phyloP scores from a whole-genome alignment of 2,797 vertebrate genomes.

The Florisuga fusca region DNA sequence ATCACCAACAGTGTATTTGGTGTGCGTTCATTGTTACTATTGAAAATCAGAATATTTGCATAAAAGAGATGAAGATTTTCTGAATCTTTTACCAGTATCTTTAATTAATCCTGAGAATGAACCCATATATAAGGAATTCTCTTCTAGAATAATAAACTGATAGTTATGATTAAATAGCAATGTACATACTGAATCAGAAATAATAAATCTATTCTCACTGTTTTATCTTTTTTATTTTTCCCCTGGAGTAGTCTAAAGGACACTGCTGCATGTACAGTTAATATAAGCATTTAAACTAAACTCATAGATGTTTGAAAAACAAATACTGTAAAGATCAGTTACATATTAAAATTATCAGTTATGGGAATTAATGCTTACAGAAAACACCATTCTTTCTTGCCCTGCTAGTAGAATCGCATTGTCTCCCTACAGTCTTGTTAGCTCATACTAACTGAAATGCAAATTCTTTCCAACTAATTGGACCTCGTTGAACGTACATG shows the following conservation, averaged over 20 bases:
- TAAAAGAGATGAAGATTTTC: background rate
- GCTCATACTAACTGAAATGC: conserved; percentile 82
- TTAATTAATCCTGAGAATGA: background rate
- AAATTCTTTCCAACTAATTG: conserved; percentile 83
- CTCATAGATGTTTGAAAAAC: conserved; percentile 73
- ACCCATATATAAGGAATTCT: background rate
- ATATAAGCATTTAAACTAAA: conserved; percentile 74
- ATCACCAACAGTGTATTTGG: background rate
- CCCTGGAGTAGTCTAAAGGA: conserved; percentile 36
- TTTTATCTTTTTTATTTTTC: background rate
- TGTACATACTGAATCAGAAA: background rate
- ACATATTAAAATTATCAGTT: conserved; percentile 77
- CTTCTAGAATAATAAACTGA: background rate
- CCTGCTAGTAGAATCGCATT: conserved; percentile 75
- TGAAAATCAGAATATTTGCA: background rate
- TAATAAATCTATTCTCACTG: background rate
- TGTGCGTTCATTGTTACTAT: background rate
- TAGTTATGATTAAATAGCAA: conserved; percentile 10
- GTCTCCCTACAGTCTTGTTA: conserved; percentile 83
- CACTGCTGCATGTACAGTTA: conserved; percentile 54
- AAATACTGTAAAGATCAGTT: conserved; percentile 78
- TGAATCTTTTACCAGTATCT: background rate
- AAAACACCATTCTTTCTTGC: conserved; percentile 73
- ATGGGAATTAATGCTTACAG: conserved; percentile 78
- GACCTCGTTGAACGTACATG: conserved; percentile 78